Conservation (phyloP, 2,797 vertebrate species). For the Galago senegalensis region DNA sequence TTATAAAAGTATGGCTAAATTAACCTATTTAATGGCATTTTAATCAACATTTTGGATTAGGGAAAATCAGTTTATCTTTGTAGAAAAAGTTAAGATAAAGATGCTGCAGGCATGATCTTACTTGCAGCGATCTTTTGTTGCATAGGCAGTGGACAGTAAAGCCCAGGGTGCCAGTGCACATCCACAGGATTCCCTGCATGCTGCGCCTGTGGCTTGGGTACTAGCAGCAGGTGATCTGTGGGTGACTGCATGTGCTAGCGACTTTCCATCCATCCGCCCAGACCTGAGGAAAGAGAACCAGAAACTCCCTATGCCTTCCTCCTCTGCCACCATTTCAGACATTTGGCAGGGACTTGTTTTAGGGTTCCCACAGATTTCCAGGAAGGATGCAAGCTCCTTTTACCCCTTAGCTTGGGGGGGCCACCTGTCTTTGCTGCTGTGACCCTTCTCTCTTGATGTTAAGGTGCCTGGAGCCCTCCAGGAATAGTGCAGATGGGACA, state of each 20-base stretch:
- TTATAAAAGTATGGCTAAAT: not conserved
- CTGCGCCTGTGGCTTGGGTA: no score
- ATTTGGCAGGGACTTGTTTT: conserved; percentile 17
- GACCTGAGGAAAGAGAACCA: not conserved
- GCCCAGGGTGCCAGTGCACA: no score
- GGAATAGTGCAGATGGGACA: conserved; percentile 81
- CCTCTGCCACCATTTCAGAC: conserved; percentile 13
- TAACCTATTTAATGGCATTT: conserved; percentile 4
- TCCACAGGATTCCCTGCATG: no score
- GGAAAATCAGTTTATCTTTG: not conserved
- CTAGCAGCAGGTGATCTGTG: not conserved
- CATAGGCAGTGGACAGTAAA: no score
- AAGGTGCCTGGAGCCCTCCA: conserved; percentile 70
- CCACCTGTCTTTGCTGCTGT: conserved; percentile 16
- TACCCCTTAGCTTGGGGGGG: not conserved
- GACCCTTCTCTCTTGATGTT: conserved; percentile 74
- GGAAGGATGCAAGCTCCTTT: not conserved
- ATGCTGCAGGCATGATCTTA: no score
- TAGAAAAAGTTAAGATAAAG: not conserved
- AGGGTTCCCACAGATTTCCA: conserved; percentile 38
- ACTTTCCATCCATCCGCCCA: not conserved
- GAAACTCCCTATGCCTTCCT: not conserved
- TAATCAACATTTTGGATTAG: conserved; percentile 9
- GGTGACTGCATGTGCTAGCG: not conserved
- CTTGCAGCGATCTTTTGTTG: no score